Evolutionary conservation across 2,888 invertebrate species (phyloP), one percentile per base, ranked within the genome.

Genomic region (Zaprionus obscuricornis): DNA sequence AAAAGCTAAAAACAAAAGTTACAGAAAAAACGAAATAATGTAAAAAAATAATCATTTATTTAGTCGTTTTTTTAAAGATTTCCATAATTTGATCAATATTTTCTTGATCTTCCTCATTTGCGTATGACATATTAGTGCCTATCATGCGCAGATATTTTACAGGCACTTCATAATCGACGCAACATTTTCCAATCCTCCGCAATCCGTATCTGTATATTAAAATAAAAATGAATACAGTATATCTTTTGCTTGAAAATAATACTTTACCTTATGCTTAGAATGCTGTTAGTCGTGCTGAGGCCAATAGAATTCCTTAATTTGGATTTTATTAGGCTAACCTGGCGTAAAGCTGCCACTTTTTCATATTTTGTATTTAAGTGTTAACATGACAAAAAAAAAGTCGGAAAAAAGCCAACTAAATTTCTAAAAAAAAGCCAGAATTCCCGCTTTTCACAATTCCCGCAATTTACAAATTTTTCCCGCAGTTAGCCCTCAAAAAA

Each of bases 301-400:
- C 33, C 13, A 24, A 40, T 33, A 18, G 37, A 17, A 33, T 46
- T 58, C 26, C 51, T 45, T 26, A 46, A 18, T 43, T 51, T 52
- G 8, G 46, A 18, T 46, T 51, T 57, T 10, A 50, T 24, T 11
- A 57, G 3, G 24, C 50, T 57, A 6, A 57, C 37, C 24, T 56
- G 55, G 49, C 36, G 34, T 34, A n/a, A 34, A 34, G 13, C 22
- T 37, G 37, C 14, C 37, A 39, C 40, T 40, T 26, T 40, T 40
- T 26, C 40, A 40, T 40, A 40, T 14, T 40, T 24, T 26, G 24
- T 37, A 26, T 16, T 14, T 40, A n/a, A 8, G 20, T 39, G 37
- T 20, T 39, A n/a, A n/a, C n/a, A n/a, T n/a, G n/a, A 40, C 24
- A 16, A 40, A 40, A 26, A 39, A 40, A 40, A n/a, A n/a, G n/a